phyloP scores from a whole-genome alignment of 2,113 vertebrate species.

The Melanostigma gelatinosum region DNA sequence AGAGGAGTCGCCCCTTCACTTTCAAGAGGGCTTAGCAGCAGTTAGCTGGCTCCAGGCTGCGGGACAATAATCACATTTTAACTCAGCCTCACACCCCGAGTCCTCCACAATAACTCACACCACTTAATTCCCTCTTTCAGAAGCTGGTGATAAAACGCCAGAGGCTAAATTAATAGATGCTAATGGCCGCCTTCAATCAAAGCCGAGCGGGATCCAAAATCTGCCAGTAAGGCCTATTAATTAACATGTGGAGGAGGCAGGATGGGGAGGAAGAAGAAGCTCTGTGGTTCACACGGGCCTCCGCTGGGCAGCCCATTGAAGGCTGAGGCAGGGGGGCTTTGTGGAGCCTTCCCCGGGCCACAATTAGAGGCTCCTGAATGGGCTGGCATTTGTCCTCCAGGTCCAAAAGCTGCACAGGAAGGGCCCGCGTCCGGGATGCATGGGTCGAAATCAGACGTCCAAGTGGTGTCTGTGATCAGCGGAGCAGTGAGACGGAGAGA shows the following conservation, averaged over 20 bases:
- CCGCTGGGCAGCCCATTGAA: slow-evolving; percentile 69
- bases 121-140: slow-evolving; percentile 82
- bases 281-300: slow-evolving; percentile 82
- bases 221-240: slow-evolving; percentile 83
- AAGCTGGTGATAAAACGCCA: slow-evolving; percentile 72
- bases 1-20: slow-evolving; percentile 73
- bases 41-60: slow-evolving; percentile 77
- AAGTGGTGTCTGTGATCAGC: not conserved
- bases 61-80: slow-evolving; percentile 82
- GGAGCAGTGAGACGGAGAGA: not conserved
- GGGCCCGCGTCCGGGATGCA: not conserved
- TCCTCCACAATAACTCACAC: slow-evolving; percentile 78
- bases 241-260: slow-evolving; percentile 72
- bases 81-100: slow-evolving; percentile 74
- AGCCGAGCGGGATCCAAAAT: slow-evolving; percentile 76
- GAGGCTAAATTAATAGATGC: slow-evolving; percentile 85
- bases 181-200: slow-evolving; percentile 83
- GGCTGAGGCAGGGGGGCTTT: slow-evolving; percentile 67
- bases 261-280: slow-evolving; percentile 49
- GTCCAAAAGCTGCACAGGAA: slow-evolving; percentile 66
- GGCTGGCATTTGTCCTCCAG: slow-evolving; percentile 81
- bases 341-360: slow-evolving; percentile 60
- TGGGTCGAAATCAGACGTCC: not conserved
- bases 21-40: slow-evolving; percentile 81
- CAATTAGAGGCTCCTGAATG: slow-evolving; percentile 80